Conservation (phyloP, 2,113 vertebrate genomes). For the Semicossyphus pulcher region DNA sequence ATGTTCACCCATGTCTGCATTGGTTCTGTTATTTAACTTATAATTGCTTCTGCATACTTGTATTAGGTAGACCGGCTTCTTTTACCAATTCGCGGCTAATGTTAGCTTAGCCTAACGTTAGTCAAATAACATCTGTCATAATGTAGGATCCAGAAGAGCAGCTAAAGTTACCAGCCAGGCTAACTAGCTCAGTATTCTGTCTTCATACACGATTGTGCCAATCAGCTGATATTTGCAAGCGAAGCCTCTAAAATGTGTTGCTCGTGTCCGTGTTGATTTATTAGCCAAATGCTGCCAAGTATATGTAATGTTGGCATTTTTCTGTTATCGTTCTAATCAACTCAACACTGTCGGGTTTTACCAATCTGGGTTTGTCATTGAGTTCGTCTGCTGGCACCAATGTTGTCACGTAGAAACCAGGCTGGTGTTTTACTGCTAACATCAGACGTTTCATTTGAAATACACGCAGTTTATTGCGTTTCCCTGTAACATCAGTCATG, state of each 20-base stretch:
- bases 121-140: slow-evolving; percentile 79
- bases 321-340: neutral
- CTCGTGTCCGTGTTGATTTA: neutral
- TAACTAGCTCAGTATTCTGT: slow-evolving; percentile 8
- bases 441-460: neutral
- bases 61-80: slow-evolving; percentile 63
- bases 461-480: slow-evolving; percentile 24
- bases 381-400: slow-evolving; percentile 24
- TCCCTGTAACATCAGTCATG: slow-evolving; percentile 9
- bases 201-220: slow-evolving; percentile 23
- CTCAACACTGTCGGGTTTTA: neutral
- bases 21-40: neutral
- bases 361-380: slow-evolving; percentile 21
- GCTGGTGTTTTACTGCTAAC: slow-evolving; percentile 1
- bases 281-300: slow-evolving; percentile 20
- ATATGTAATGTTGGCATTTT: slow-evolving; percentile 33
- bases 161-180: slow-evolving; percentile 55
- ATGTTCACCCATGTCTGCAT: neutral
- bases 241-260: neutral
- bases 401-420: slow-evolving; percentile 46
- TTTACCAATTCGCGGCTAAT: slow-evolving; percentile 59
- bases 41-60: neutral
- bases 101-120: slow-evolving; percentile 66
- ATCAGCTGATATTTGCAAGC: slow-evolving; percentile 25
- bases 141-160: slow-evolving; percentile 57